These are phyloP conservation scores for Napeogenes inachia DNA, from an alignment of 2,888 invertebrate genomes.

Conservation along the genomic window DNA sequence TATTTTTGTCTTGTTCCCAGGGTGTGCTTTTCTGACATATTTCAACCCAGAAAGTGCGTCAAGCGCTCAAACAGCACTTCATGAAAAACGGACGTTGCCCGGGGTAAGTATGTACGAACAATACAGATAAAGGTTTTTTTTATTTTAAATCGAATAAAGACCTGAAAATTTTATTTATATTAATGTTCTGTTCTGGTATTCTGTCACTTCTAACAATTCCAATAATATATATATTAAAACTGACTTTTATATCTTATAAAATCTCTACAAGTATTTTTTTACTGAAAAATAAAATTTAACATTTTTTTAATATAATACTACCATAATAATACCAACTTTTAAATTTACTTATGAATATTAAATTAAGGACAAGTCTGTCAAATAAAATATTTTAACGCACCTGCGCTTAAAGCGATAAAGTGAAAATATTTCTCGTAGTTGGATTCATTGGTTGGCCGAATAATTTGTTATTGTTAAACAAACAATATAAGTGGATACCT, in stretches of 20 bases:
- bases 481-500: constrained; percentile 19
- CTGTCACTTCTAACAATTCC: no score
- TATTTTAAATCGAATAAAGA: no score
- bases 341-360: not conserved
- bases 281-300: no score
- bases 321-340: no score
- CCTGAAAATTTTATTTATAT: no score
- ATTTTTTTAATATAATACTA: no score
- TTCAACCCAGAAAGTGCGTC: constrained; percentile 97
- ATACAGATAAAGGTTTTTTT: not conserved
- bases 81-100: constrained; percentile 98
- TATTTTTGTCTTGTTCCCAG: constrained; percentile 66
- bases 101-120: constrained; percentile 90
- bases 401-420: constrained; percentile 22
- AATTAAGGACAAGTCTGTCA: constrained; percentile 13
- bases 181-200: no score
- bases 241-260: no score
- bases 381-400: constrained; percentile 29
- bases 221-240: no score
- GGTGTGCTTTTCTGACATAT: constrained; percentile 99
- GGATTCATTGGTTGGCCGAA: constrained; percentile 20
- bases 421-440: constrained; percentile 17
- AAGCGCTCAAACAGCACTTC: constrained; percentile 94
- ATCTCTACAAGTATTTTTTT: no score
- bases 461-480: constrained; percentile 22